Evolutionary conservation across 2,888 invertebrate species (phyloP), one percentile per base, ranked within the genome.

Genomic region (Odontocolon sp.): DNA sequence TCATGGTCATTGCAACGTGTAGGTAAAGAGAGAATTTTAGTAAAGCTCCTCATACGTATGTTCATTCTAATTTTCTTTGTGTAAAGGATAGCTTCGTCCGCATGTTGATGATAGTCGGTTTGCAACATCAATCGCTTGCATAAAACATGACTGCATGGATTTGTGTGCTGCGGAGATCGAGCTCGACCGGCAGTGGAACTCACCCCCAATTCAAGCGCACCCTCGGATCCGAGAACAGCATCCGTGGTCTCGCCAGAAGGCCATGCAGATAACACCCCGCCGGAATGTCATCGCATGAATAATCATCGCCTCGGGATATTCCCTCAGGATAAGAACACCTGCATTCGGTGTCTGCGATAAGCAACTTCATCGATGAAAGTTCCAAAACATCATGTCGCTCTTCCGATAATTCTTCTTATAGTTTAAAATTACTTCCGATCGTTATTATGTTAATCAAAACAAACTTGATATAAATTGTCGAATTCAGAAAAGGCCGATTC

Each of bases 91-190:
- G 16, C 9, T 21, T 45, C 21, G 16, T 61, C 28, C 6, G 18
- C n/a, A 33, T 21, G 31, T 11, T 40, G 26, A 40, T 11, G 42
- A 18, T 21, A 38, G 31, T 45, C 23, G 26, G 40, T 63, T 59
- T 67, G 75, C 72, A 79, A 84, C 82, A 82, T 83, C 81, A 82
- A 84, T 84, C 79, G 81, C 56, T 71, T 80, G 81, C 81, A 82
- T 80, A 80, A 82, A 82, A 80, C 80, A 81, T 80, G 71, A 59
- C 72, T 59, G 42, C 33, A 38, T 50, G 57, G 40, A 23, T 54
- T 52, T 36, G 47, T 57, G 47, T 26, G 45, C 23, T 23, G 61
- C 33, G 64, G n/a, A 50, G 38, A 45, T 38, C 45, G 38, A 50
- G 69, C 16, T 26, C 11, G 59, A 40, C 56, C 71, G 64, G 56